A percentile compares a stretch with the other conserved stretches of the same genome.
Conservation (phyloP, 2,113 vertebrate species). For the Melanerpes formicivorus region DNA sequence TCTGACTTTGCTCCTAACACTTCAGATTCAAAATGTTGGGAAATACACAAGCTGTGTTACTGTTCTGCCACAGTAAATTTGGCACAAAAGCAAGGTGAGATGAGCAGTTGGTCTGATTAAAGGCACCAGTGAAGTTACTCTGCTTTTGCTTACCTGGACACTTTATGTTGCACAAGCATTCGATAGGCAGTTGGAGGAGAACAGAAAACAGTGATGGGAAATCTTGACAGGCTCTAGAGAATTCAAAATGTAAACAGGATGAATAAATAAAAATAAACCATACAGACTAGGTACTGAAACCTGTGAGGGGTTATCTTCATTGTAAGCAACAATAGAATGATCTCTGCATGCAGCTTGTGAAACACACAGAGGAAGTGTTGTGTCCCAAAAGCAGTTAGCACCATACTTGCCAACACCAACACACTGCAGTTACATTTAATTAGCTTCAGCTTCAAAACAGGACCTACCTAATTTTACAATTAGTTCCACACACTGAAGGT, state of each 20-base stretch:
- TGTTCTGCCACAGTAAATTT: not conserved
- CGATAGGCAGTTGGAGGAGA: conserved; percentile 82
- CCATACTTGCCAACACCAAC: not conserved
- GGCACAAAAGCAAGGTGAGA: not conserved
- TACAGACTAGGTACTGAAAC: not conserved
- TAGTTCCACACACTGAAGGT: not conserved
- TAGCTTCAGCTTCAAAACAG: not conserved
- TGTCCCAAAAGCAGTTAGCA: not conserved
- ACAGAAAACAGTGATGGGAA: conserved; percentile 83
- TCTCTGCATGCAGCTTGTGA: not conserved
- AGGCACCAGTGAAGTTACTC: not conserved
- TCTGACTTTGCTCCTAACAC: not conserved
- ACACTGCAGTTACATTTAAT: not conserved
- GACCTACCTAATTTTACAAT: not conserved
- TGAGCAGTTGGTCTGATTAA: not conserved
- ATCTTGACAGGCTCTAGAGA: conserved; percentile 77
- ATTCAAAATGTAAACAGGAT: not conserved
- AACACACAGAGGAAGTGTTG: not conserved
- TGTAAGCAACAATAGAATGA: not conserved
- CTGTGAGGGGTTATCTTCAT: not conserved
- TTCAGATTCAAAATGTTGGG: not conserved
- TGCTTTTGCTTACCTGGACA: conserved; percentile 65
- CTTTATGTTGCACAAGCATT: conserved; percentile 78
- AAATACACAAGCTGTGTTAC: not conserved
- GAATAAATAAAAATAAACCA: not conserved